These are phyloP conservation scores for Callopanchax toddi DNA, from an alignment of 2,113 vertebrate species.

Conservation along the genomic window DNA sequence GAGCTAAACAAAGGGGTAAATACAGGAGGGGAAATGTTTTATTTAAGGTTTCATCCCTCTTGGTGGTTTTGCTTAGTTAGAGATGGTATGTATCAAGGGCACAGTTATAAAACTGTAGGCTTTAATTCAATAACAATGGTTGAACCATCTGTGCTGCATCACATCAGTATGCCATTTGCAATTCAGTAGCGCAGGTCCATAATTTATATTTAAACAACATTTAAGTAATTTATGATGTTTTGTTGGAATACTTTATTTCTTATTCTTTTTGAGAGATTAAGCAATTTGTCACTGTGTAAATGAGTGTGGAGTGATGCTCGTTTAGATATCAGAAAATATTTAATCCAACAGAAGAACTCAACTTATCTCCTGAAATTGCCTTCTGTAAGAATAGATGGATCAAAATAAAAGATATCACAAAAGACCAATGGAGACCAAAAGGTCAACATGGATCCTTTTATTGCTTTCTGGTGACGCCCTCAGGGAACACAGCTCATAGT, in stretches of 20 bases:
- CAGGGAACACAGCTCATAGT: background rate
- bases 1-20: too few relatives aligned
- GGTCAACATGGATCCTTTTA: background rate
- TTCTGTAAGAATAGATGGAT: background rate
- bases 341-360: background rate
- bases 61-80: background rate
- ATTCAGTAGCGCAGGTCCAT: background rate
- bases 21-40: too few relatives aligned
- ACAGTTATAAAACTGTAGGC: background rate
- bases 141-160: background rate
- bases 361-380: background rate
- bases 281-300: background rate
- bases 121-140: too few relatives aligned
- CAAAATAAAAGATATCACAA: background rate
- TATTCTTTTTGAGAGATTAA: background rate
- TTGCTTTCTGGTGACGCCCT: background rate
- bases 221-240: background rate
- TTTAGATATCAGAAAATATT: background rate
- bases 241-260: background rate
- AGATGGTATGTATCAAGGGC: background rate
- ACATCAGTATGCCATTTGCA: background rate
- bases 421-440: background rate
- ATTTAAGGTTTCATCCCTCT: too few relatives aligned
- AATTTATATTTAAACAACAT: background rate
- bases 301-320: background rate